Conservation (phyloP, 2,797 vertebrate genomes). For the Syngnathus rostellatus region DNA sequence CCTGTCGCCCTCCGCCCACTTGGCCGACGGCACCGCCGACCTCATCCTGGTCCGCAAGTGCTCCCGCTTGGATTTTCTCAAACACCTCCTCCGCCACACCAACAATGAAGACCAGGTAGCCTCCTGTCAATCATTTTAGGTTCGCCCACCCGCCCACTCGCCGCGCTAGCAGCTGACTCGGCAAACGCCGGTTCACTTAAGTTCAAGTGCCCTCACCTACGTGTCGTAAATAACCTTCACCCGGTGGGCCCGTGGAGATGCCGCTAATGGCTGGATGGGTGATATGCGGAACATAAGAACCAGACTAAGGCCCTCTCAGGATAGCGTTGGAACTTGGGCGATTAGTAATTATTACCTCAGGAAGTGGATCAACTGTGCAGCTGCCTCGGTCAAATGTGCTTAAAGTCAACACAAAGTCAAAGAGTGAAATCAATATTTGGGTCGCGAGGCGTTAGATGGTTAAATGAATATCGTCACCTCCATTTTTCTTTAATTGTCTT, state of each 20-base stretch:
- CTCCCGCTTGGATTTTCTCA: constrained; percentile 82
- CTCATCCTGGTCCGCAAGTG: constrained; percentile 92
- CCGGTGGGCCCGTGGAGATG: constrained; percentile 36
- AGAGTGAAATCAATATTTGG: not conserved
- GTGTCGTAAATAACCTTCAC: constrained; percentile 61
- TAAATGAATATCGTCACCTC: too few species aligned
- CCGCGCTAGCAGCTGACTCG: constrained; percentile 59
- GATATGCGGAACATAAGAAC: constrained; percentile 38
- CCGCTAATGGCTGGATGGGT: constrained; percentile 52
- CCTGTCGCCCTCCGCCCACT: constrained; percentile 87
- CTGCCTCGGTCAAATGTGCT: not conserved
- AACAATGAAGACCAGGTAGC: constrained; percentile 86
- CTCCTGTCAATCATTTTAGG: constrained; percentile 15
- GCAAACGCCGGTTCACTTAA: constrained; percentile 51
- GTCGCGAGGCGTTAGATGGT: too few species aligned
- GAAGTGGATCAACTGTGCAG: constrained; percentile 17
- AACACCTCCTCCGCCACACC: constrained; percentile 84
- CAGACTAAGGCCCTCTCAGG: constrained; percentile 51
- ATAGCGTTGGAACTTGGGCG: constrained; percentile 35
- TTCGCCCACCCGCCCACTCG: constrained; percentile 42
- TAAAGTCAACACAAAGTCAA: constrained; percentile 2
- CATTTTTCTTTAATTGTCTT: too few species aligned
- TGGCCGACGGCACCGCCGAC: constrained; percentile 86
- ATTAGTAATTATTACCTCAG: constrained; percentile 53
- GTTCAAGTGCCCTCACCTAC: constrained; percentile 55